Percentiles rank a stretch among this genome's conserved stretches.
phyloP scores from a whole-genome alignment of 35 echinoderm and acorn worm genomes.

The Heliocidaris erythrogramma region DNA sequence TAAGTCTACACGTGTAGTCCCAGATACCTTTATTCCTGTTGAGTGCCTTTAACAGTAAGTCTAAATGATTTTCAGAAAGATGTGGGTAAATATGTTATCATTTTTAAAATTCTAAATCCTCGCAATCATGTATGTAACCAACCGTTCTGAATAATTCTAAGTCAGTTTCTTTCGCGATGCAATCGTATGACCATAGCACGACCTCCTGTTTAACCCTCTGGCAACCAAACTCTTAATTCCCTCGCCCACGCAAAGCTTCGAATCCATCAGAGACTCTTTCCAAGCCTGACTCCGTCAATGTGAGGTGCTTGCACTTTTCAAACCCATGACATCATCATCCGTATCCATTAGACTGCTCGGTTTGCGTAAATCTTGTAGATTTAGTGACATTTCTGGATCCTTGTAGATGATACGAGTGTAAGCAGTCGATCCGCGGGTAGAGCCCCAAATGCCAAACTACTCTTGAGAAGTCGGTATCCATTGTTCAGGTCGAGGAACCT shows the following conservation, averaged over 20 bases:
- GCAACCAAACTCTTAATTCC: background rate
- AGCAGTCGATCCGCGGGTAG: background rate
- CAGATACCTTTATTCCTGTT: too few species aligned
- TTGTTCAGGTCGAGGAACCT: background rate
- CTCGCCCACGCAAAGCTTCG: background rate
- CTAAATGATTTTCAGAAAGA: too few species aligned
- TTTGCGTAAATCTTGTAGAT: background rate
- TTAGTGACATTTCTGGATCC: conserved; percentile 10
- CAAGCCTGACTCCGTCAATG: background rate
- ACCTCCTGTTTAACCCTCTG: background rate
- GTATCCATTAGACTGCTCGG: background rate
- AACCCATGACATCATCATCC: background rate
- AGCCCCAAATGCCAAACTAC: conserved; percentile 15
- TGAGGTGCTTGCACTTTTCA: background rate
- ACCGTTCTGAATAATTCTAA: too few species aligned
- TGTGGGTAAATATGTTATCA: too few species aligned
- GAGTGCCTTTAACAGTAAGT: too few species aligned
- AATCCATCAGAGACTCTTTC: background rate
- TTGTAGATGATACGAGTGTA: background rate
- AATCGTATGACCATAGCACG: too few species aligned
- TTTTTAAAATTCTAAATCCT: too few species aligned
- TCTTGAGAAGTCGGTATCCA: background rate
- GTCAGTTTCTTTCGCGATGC: too few species aligned
- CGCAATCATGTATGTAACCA: too few species aligned
- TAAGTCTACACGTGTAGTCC: too few species aligned